Evolutionary conservation across 1,140 invertebrate genomes (phyloP).

Genomic region (Drosophila suzukii): DNA sequence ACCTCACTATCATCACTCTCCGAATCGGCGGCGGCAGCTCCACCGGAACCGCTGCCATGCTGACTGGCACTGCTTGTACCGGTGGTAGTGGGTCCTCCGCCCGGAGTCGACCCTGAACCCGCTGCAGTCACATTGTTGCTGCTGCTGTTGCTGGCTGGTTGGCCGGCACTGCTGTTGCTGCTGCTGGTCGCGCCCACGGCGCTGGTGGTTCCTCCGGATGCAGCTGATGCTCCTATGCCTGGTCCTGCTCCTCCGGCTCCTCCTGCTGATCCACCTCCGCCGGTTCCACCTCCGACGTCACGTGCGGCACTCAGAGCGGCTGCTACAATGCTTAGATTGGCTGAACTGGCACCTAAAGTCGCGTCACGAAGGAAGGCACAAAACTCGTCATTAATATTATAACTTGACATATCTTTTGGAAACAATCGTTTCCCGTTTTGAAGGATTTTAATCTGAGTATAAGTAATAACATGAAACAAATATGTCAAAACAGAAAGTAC

Average conservation of each 20-base stretch:
- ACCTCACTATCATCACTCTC: slow-evolving; percentile 95
- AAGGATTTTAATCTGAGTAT: slow-evolving; percentile 8
- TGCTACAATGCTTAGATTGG: slow-evolving; percentile 73
- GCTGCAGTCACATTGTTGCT: slow-evolving; percentile 58
- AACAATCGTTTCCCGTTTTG: slow-evolving; percentile 10
- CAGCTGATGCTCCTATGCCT: slow-evolving; percentile 21
- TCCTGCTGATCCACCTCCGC: slow-evolving; percentile 20
- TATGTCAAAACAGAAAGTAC: slow-evolving; percentile 12
- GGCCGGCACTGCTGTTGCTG: slow-evolving; percentile 56
- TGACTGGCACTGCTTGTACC: slow-evolving; percentile 19
- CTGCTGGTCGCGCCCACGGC: slow-evolving; percentile 69
- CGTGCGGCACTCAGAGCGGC: slow-evolving; percentile 67
- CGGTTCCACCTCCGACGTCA: slow-evolving; percentile 42
- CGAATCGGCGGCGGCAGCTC: slow-evolving; percentile 83
- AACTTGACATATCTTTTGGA: slow-evolving; percentile 20
- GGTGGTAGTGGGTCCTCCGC: slow-evolving; percentile 17
- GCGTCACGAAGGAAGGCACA: slow-evolving; percentile 12
- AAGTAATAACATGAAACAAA: slow-evolving; percentile 19
- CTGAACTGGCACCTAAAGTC: slow-evolving; percentile 56
- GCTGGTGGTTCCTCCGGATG: slow-evolving; percentile 47
- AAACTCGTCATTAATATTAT: slow-evolving; percentile 33
- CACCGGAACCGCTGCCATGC: slow-evolving; percentile 13
- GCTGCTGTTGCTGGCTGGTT: slow-evolving; percentile 51
- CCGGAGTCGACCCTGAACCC: slow-evolving; percentile 34
- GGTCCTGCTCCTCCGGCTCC: slow-evolving; percentile 6